A percentile compares a stretch with the other conserved stretches of the same genome.
These are phyloP conservation scores for Eucidaris tribuloides DNA, from an alignment of 35 echinoderm and acorn worm species.

Conservation along the genomic window DNA sequence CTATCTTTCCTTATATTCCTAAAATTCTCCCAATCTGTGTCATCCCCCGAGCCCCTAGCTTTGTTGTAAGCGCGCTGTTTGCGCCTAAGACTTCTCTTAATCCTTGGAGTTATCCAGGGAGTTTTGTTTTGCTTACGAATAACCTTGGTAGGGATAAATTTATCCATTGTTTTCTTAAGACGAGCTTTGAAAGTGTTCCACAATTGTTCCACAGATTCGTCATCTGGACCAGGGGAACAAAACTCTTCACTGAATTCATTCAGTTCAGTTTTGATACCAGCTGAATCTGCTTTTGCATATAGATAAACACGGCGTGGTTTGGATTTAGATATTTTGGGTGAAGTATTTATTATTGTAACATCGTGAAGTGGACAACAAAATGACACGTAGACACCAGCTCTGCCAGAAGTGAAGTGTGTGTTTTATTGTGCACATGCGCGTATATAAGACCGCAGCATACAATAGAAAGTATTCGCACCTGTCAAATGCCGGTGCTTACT, in stretches of 20 bases:
- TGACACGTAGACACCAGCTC: too few species aligned
- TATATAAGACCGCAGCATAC: too few species aligned
- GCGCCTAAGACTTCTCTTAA: neutral
- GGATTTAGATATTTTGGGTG: neutral
- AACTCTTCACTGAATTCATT: neutral
- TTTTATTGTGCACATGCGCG: too few species aligned
- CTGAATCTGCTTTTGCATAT: neutral
- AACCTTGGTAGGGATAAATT: conserved; percentile 13
- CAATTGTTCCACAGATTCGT: neutral
- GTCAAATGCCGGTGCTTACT: too few species aligned
- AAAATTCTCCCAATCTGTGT: conserved; percentile 19
- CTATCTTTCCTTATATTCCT: conserved; percentile 8
- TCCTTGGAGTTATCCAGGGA: neutral
- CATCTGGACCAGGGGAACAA: neutral
- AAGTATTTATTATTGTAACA: neutral
- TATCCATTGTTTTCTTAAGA: neutral
- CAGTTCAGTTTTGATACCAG: neutral
- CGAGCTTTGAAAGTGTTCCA: neutral
- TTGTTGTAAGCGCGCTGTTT: conserved; percentile 21
- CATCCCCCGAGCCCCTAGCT: neutral
- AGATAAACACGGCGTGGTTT: neutral
- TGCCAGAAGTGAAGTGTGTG: too few species aligned
- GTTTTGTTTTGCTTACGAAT: conserved; percentile 12
- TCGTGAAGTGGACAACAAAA: too few species aligned
- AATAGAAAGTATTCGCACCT: too few species aligned